phyloP scores from a whole-genome alignment of 2,113 vertebrate species.

The Chlamydotis undulata region DNA sequence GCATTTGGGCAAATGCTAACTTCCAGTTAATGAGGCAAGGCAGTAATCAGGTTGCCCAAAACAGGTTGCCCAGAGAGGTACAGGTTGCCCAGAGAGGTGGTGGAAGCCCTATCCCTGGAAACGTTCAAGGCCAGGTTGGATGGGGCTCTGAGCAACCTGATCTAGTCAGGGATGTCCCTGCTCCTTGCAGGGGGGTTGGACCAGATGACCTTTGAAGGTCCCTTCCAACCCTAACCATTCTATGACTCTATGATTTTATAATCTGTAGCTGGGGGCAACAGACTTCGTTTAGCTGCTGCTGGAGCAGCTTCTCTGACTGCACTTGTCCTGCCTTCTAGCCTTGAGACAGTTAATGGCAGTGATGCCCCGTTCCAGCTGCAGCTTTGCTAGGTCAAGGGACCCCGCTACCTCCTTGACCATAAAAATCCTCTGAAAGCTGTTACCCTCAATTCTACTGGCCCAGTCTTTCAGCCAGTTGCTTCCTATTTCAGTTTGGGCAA shows the following conservation, averaged over 20 bases:
- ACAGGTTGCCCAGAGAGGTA: too few relatives aligned
- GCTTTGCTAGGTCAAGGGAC: neutral
- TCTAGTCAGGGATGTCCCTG: too few relatives aligned
- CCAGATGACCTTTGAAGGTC: too few relatives aligned
- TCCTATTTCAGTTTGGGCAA: neutral
- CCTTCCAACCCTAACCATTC: too few relatives aligned
- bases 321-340: neutral
- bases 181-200: too few relatives aligned
- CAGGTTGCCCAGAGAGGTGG: too few relatives aligned
- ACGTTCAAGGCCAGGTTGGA: too few relatives aligned
- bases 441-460: neutral
- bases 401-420: fast-evolving
- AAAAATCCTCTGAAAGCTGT: neutral
- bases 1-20: neutral
- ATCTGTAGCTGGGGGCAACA: neutral
- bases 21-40: neutral
- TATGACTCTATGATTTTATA: too few relatives aligned
- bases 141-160: too few relatives aligned
- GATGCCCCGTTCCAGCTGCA: neutral
- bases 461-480: neutral
- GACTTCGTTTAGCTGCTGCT: neutral
- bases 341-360: neutral
- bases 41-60: neutral
- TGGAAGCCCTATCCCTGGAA: too few relatives aligned
- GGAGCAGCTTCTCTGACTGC: neutral